phyloP scores from a whole-genome alignment of 2,113 vertebrate species.

The Aramus guarauna region DNA sequence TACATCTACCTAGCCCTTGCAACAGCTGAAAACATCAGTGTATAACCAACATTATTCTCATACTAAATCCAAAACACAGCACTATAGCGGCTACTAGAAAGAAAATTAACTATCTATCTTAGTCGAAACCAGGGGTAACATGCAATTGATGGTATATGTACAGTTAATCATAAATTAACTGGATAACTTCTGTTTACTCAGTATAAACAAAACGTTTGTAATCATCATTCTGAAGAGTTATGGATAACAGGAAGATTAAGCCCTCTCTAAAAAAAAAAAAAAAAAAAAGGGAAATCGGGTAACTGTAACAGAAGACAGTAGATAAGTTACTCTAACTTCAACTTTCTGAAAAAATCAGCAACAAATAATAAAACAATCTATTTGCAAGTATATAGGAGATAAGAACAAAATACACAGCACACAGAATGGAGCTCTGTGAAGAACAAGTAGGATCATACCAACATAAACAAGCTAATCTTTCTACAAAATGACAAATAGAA shows the following conservation, averaged over 20 bases:
- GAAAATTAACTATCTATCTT: too few species aligned
- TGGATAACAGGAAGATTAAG: neutral
- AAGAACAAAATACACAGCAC: neutral
- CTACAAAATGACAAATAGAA: neutral
- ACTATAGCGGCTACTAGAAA: too few species aligned
- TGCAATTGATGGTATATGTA: neutral
- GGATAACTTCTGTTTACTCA: neutral
- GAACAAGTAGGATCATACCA: neutral
- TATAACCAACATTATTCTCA: too few species aligned
- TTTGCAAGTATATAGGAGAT: neutral
- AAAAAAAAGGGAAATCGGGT: neutral
- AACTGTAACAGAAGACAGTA: neutral
- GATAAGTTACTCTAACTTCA: neutral
- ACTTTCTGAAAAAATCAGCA: neutral
- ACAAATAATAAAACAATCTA: neutral
- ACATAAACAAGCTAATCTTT: neutral
- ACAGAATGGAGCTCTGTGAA: neutral
- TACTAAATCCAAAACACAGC: too few species aligned
- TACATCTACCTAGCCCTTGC: too few species aligned
- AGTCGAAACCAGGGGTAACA: neutral
- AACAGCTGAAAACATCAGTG: too few species aligned
- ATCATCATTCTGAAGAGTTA: neutral
- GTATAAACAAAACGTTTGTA: neutral
- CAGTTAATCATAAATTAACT: constrained; percentile 20
- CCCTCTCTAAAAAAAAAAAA: neutral